A percentile compares a stretch with the other conserved stretches of the same genome.
These are phyloP conservation scores for Drosophila meridiana DNA, from an alignment of 2,888 invertebrate genomes.

Conservation along the genomic window DNA sequence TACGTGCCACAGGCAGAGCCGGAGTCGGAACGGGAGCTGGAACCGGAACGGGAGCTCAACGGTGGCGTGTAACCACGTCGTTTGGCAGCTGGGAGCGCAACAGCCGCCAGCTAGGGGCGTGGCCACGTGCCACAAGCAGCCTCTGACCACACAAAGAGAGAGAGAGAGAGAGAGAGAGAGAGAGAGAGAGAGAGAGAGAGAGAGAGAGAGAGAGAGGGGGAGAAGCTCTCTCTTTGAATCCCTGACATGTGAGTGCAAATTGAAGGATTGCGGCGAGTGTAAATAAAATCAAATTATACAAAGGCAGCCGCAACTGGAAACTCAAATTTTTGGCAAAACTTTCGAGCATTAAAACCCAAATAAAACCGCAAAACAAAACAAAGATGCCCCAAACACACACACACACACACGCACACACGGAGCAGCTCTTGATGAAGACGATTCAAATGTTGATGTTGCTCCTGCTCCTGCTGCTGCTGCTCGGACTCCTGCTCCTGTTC, in stretches of 20 bases:
- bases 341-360: conserved; percentile 32
- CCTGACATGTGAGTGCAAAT: conserved; percentile 44
- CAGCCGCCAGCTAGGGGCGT: conserved; percentile 8
- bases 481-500: neutral
- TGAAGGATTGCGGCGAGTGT: conserved; percentile 50
- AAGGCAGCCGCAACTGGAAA: conserved; percentile 30
- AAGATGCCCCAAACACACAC: conserved; percentile 11
- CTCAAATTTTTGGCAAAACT: conserved; percentile 34
- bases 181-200: neutral
- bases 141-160: conserved; percentile 44
- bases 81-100: conserved; percentile 31
- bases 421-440: conserved; percentile 15
- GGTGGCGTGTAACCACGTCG: conserved; percentile 58
- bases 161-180: neutral
- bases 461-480: neutral
- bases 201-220: neutral
- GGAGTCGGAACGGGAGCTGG: neutral
- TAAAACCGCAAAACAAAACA: conserved; percentile 36
- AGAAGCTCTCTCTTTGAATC: no score
- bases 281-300: conserved; percentile 61
- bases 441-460: conserved; percentile 8
- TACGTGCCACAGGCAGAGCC: conserved; percentile 31
- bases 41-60: neutral
- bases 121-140: conserved; percentile 59
- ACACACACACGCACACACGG: neutral